Evolutionary conservation across 2,797 vertebrate genomes (phyloP).

Genomic region (Syngnathus rostellatus): DNA sequence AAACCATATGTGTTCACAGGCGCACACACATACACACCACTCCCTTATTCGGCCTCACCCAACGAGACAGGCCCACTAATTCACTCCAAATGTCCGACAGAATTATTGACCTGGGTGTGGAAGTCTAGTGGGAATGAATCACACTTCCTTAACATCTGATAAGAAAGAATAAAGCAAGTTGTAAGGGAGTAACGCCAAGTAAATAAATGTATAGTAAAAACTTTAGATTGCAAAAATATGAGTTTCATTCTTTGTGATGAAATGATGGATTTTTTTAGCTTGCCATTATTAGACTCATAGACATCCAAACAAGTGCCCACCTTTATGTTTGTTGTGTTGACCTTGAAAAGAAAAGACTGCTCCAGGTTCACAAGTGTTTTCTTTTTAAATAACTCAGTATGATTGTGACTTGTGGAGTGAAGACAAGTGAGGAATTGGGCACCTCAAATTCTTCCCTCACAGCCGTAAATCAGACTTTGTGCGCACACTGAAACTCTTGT

Average conservation of each 20-base stretch:
- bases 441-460: slow-evolving; percentile 50
- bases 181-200: not conserved
- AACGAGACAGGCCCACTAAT: slow-evolving; percentile 27
- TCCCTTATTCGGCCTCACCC: slow-evolving; percentile 6
- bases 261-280: not conserved
- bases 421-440: slow-evolving; percentile 57
- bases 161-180: not conserved
- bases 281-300: not conserved
- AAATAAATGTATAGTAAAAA: not conserved
- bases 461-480: slow-evolving; percentile 47
- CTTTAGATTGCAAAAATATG: not conserved
- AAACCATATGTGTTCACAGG: slow-evolving; percentile 4
- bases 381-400: not conserved
- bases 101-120: slow-evolving; percentile 27
- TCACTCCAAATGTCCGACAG: slow-evolving; percentile 29
- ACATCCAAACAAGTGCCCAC: not conserved
- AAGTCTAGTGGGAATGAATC: not conserved
- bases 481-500: slow-evolving; percentile 47
- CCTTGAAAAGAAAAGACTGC: slow-evolving; percentile 11
- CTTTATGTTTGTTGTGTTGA: slow-evolving; percentile 6
- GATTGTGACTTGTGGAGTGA: slow-evolving; percentile 26
- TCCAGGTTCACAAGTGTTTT: slow-evolving; percentile 15
- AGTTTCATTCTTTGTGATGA: not conserved
- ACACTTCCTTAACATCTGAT: slow-evolving; percentile 23
- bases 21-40: slow-evolving; percentile 9